phyloP scores from a whole-genome alignment of 2,888 invertebrate species.

The Stenolophus ochropezus region DNA sequence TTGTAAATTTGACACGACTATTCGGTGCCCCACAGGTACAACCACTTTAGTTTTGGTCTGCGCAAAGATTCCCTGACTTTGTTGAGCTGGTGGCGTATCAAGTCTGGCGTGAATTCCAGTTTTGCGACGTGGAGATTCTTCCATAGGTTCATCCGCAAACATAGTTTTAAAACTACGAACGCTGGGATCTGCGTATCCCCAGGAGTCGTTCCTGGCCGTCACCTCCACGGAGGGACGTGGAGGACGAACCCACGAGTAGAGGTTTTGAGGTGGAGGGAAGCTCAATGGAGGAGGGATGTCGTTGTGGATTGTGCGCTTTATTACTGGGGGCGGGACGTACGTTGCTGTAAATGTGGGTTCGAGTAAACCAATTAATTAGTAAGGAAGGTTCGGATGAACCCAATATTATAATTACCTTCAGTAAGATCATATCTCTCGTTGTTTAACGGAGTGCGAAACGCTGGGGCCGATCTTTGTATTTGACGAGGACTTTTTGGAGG shows the following conservation, averaged over 20 bases:
- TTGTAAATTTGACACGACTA: slow-evolving; percentile 93
- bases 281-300: slow-evolving; percentile 66
- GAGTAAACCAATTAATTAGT: too few species aligned
- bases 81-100: slow-evolving; percentile 70
- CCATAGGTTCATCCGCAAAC: slow-evolving; percentile 32
- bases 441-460: background rate
- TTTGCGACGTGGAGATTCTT: slow-evolving; percentile 20
- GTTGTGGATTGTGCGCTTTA: slow-evolving; percentile 69
- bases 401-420: too few species aligned
- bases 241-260: slow-evolving; percentile 69
- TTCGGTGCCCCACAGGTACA: slow-evolving; percentile 82
- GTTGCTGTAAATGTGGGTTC: too few species aligned
- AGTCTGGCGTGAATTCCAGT: slow-evolving; percentile 71
- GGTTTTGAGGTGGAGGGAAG: slow-evolving; percentile 54
- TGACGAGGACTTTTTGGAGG: slow-evolving; percentile 45
- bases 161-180: slow-evolving; percentile 45
- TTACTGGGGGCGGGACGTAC: slow-evolving; percentile 56
- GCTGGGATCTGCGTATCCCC: slow-evolving; percentile 45
- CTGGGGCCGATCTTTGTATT: slow-evolving; percentile 29
- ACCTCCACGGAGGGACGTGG: slow-evolving; percentile 36
- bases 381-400: too few species aligned
- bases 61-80: slow-evolving; percentile 68
- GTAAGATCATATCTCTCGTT: slow-evolving; percentile 48
- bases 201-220: slow-evolving; percentile 45
- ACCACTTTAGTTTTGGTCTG: slow-evolving; percentile 73